Conservation (phyloP, 2,797 vertebrate species). For the Sandelia bainsii region DNA sequence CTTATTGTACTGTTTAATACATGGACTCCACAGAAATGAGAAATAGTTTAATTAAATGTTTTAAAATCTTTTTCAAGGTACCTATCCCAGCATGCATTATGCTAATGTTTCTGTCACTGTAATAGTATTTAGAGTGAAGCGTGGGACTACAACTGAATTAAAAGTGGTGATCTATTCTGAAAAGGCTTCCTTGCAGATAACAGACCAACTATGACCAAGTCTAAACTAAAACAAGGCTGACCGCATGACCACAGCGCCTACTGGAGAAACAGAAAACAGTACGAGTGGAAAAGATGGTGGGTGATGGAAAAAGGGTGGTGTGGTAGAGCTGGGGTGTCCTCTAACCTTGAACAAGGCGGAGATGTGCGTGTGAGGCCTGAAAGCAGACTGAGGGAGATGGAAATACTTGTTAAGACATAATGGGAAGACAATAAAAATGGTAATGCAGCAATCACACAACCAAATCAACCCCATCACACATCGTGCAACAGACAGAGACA, state of each 20-base stretch:
- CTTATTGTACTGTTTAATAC: no score
- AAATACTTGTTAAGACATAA: constrained; percentile 73
- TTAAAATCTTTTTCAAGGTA: not conserved
- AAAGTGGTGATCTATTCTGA: not conserved
- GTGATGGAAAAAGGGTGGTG: constrained; percentile 5
- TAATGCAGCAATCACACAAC: not conserved
- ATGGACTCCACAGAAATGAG: not conserved
- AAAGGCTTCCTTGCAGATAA: constrained; percentile 2
- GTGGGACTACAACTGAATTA: not conserved
- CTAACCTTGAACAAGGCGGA: constrained; percentile 83
- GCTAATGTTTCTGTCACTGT: not conserved
- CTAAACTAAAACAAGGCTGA: not conserved
- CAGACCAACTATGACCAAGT: not conserved
- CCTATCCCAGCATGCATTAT: not conserved
- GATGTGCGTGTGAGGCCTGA: constrained; percentile 82
- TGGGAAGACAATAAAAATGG: constrained; percentile 40
- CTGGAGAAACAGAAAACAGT: not conserved
- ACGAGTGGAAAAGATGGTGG: constrained; percentile 3
- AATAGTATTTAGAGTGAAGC: not conserved
- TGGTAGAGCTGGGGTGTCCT: constrained; percentile 22
- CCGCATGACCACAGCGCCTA: not conserved
- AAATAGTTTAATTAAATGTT: not conserved
- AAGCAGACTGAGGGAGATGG: constrained; percentile 82
- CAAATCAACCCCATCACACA: not conserved
- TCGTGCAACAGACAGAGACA: not conserved